These are phyloP conservation scores for Psilopogon haemacephalus DNA, from an alignment of 2,113 vertebrate species.

Conservation along the genomic window DNA sequence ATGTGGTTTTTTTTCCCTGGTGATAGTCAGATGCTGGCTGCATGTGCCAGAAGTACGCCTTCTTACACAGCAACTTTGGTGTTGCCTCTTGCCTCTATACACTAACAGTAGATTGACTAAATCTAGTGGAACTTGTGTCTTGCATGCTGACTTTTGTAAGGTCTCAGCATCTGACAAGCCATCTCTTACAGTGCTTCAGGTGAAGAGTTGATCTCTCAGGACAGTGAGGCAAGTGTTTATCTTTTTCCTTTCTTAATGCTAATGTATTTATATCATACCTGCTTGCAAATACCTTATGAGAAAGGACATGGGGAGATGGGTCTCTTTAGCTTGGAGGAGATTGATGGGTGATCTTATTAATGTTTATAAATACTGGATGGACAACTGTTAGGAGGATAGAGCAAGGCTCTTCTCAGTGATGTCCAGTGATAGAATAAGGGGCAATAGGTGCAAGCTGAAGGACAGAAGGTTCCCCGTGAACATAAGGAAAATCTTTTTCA, in stretches of 20 bases:
- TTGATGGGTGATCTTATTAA: too few species aligned
- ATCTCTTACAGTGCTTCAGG: background rate
- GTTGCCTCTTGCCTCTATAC: background rate
- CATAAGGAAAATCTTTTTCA: too few species aligned
- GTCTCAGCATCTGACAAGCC: background rate
- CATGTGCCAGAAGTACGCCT: background rate
- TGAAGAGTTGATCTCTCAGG: background rate
- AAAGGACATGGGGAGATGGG: too few species aligned
- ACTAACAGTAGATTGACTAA: background rate
- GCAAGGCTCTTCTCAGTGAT: too few species aligned
- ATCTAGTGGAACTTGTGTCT: background rate
- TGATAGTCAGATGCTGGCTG: background rate
- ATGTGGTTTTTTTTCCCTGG: background rate
- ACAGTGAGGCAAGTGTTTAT: background rate
- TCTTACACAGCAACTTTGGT: background rate
- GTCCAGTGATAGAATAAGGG: too few species aligned
- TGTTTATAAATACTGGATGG: too few species aligned
- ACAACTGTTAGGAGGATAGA: too few species aligned
- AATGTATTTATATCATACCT: fast-evolving
- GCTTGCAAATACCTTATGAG: background rate
- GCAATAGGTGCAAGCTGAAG: too few species aligned
- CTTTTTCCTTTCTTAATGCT: background rate
- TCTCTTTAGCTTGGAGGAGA: too few species aligned
- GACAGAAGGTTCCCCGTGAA: too few species aligned
- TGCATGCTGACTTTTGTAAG: background rate